phyloP scores from a whole-genome alignment of 2,113 vertebrate genomes.

The Mustela nigripes region DNA sequence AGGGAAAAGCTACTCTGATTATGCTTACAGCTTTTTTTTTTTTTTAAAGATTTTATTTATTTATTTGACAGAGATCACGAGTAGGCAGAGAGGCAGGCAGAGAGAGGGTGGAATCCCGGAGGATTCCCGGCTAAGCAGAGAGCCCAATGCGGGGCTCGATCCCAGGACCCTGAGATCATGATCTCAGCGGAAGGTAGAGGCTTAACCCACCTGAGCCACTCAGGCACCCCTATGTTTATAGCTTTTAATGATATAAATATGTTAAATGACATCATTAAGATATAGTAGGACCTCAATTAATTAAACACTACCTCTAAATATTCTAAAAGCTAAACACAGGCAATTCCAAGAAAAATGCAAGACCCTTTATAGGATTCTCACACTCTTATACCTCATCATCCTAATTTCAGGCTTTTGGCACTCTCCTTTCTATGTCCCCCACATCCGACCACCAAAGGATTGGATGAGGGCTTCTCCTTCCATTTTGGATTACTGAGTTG shows the following conservation, averaged over 20 bases:
- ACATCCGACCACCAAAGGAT: background rate
- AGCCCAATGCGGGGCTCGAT: too few species aligned
- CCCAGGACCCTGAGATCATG: too few species aligned
- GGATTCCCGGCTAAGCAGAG: too few species aligned
- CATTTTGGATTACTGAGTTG: background rate
- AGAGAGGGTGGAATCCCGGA: too few species aligned
- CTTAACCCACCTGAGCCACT: too few species aligned
- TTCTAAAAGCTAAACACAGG: background rate
- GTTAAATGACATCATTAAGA: background rate
- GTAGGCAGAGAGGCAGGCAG: too few species aligned
- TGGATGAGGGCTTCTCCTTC: background rate
- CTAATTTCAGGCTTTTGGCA: background rate
- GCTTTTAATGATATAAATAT: background rate
- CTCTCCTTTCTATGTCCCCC: background rate
- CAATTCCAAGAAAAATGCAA: background rate
- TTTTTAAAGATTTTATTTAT: too few species aligned
- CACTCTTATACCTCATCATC: background rate
- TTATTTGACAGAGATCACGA: too few species aligned
- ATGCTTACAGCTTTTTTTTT: background rate
- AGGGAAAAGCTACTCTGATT: conserved; percentile 13
- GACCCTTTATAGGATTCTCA: background rate
- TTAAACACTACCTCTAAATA: background rate
- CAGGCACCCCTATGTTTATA: background rate
- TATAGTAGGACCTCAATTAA: background rate
- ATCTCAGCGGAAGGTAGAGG: too few species aligned